These are phyloP conservation scores for Sphaerophoria rueppellii DNA, from an alignment of 2,888 invertebrate genomes.

Conservation along the genomic window DNA sequence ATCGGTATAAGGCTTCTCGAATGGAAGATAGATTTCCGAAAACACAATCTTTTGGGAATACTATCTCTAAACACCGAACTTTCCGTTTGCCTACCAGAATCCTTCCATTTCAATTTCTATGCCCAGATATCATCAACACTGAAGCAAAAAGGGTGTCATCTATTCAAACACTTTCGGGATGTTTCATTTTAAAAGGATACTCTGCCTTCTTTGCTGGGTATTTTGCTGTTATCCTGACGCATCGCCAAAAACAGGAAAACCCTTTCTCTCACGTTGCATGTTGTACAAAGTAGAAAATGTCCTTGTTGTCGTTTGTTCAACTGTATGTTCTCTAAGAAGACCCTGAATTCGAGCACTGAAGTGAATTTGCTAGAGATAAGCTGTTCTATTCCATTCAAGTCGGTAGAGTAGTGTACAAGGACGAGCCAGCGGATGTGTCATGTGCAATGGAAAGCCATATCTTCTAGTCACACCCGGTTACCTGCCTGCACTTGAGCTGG, in stretches of 20 bases:
- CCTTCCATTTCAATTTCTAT: not conserved
- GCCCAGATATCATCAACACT: not conserved
- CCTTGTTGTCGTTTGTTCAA: slow-evolving; percentile 36
- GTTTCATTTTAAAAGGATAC: slow-evolving; percentile 68
- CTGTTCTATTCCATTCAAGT: slow-evolving; percentile 27
- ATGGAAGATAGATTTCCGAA: slow-evolving; percentile 16
- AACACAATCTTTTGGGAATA: slow-evolving; percentile 56
- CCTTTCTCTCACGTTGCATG: slow-evolving; percentile 50
- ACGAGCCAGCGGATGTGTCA: slow-evolving; percentile 43
- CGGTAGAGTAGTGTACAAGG: slow-evolving; percentile 45
- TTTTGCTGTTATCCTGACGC: slow-evolving; percentile 34
- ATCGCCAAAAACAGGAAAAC: slow-evolving; percentile 69
- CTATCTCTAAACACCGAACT: slow-evolving; percentile 30
- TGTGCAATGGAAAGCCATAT: slow-evolving; percentile 43
- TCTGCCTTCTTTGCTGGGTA: slow-evolving; percentile 1
- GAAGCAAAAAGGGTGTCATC: slow-evolving; percentile 60
- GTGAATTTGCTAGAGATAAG: slow-evolving; percentile 68
- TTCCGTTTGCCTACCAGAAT: not conserved
- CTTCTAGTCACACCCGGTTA: slow-evolving; percentile 71
- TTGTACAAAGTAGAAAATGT: not conserved
- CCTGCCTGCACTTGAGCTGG: slow-evolving; percentile 9
- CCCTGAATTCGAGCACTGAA: slow-evolving; percentile 47
- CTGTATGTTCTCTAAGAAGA: slow-evolving; percentile 13
- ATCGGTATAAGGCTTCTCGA: not conserved
- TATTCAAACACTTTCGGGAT: slow-evolving; percentile 61